Base-by-base conservation (phyloP, 1,140 invertebrate genomes). In the Epicauta chinensis region DNA sequence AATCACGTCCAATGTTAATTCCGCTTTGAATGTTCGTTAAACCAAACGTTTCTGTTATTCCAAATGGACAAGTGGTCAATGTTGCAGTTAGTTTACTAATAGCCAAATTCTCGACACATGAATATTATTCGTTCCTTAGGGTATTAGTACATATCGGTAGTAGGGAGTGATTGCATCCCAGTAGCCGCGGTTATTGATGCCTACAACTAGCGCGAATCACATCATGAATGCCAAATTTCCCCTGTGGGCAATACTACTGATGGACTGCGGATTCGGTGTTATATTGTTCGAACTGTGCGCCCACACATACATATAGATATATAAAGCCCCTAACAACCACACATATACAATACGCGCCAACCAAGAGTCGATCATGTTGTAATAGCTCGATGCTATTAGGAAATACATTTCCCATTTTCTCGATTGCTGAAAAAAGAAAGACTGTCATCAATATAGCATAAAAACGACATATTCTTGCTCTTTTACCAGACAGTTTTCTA, bases 201-300 rank as follows among this genome's bases (percentile, higher is more conserved):
- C 52, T 42, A 55, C 58, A 58, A 62, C 58, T 61, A 60, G 53
- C 57, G 58, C 59, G 62, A 64, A 64, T 64, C 62, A 64, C 60
- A 64, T 62, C 60, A 64, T 64, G 62, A 64, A 64, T 64, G 60
- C 60, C 54, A 54, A 62, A 64, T 64, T 64, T 64, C 62, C 62
- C 62, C 42, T 50, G 62, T 55, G 62, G 46, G 62, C 62, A 60
- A 64, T 64, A 54, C 58, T 53, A 58, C 56, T 64, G 62, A 64
- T 64, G 58, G 60, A 62, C 60, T 64, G 60, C 57, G 53, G 55
- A 52, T 62, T 56, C 56, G 40, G 36, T 39, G 56, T 41, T 51
- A 40, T 41, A 58, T 58, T 58, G 56, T 61, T 61, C 43, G 45
- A 47, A 47, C 23, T 7, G 35, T 37, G 45, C 37, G 45, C 32